Base-by-base conservation (phyloP, 2,888 invertebrate genomes). In the Leistus spinibarbis region DNA sequence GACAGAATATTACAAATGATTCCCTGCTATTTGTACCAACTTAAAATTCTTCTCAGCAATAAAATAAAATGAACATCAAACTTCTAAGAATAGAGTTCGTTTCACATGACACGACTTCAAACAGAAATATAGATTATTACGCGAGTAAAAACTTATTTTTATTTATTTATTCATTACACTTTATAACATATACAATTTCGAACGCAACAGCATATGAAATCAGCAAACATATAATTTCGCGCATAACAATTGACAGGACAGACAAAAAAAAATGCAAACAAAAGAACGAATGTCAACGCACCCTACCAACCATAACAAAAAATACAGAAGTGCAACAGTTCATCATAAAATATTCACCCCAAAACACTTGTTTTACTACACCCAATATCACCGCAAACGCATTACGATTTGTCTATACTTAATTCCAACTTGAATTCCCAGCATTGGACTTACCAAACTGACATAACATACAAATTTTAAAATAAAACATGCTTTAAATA, bases 261-360 rank as follows among this genome's bases (percentile, higher is more conserved):
- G 40, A 40, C 7, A 10, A 13, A 40, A 40, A 40, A 3, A 40
- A 40, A 40, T 4, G 13, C n/a, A 40, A 40, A 3, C 3, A 40
- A 40, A 7, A 13, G 7, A 40, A 5, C 2, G 13, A 40, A 40
- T 40, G 40, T 40, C 40, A 40, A 40, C 40, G 40, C 40, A 40
- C 40, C 40, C 40, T 40, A 40, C 40, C 40, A 40, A 40, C 40
- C 40, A 40, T 40, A 40, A 40, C 40, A 40, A 40, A 40, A 10
- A 40, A 40, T 40, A 19, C 22, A 20, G 10, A 60, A 19, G 20
- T 60, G 60, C 60, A 60, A 60, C n/a, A 60, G 60, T 60, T 60
- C 20, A 10, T 60, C 60, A 60, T 60, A 60, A 60, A 60, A 60
- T 60, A 60, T 60, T 60, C 9, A 60, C 60, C 16, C 40, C 40